Base-by-base conservation (phyloP, 2,888 invertebrate genomes). In the Nemotelus pantherinus region DNA sequence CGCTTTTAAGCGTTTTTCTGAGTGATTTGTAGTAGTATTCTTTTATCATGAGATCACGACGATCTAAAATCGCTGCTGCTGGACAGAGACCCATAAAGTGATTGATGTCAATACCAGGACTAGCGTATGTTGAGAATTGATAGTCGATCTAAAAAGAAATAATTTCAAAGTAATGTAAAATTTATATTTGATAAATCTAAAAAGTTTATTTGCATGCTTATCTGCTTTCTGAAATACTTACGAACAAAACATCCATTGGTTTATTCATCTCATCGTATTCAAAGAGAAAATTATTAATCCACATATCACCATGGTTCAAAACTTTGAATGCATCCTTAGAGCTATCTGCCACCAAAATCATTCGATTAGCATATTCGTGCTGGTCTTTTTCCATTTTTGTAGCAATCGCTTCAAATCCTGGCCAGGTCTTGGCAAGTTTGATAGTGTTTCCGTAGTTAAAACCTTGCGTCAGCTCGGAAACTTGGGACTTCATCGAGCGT, bases 271-370 rank as follows among this genome's bases (percentile, higher is more conserved):
- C 81, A 79, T 86, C 81, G 79, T 88, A 88, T 80, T 88, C 87
- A 79, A 89, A 89, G 81, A 89, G 85, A 81, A 89, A 86, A 80
- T 89, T 89, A 80, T 89, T 89, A 0, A 88, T 84, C 89, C 89
- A 89, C 5, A 89, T 82, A 82, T 89, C 89, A 2, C 89, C 89
- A 78, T 89, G 89, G 80, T 89, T 89, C n/a, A 89, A 84, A 10
- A 89, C 89, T 70, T 87, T 86, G 67, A 86, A 77, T 75, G 83
- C 84, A 9, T 58, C 77, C 6, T 70, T 67, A 5, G 78, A 57
- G 25, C 44, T 48, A 1, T 67, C 39, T 2, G 39, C 39, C 7
- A 48, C 47, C 5, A 9, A 2, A 2, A 65, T n/a, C 2, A 10
- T 10, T 45, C 43, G 4, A 41, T 5, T 6, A 7, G 58, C n/a